Evolutionary conservation across 2,888 invertebrate species (phyloP).

Genomic region (Idaea biselata): DNA sequence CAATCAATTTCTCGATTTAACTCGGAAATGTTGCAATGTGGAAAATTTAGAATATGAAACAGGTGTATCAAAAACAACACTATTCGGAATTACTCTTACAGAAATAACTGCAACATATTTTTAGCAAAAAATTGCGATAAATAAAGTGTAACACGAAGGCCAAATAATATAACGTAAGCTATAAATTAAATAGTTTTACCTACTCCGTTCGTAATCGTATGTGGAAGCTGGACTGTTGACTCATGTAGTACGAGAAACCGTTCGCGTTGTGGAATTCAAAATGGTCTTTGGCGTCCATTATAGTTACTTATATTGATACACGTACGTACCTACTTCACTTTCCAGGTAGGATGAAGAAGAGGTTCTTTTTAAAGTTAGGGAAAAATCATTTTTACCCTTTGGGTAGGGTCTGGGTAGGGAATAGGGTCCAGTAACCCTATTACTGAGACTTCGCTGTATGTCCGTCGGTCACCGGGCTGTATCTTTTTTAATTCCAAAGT

Average conservation of each 20-base stretch:
- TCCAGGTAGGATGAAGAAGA: too few species aligned
- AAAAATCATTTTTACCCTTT: too few species aligned
- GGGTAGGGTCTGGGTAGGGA: too few species aligned
- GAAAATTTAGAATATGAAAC: conserved; percentile 13
- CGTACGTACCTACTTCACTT: too few species aligned
- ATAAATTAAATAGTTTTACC: conserved; percentile 37
- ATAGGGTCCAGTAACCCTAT: too few species aligned
- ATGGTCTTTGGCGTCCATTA: too few species aligned
- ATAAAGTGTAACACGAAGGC: conserved; percentile 40
- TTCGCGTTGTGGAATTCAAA: background rate
- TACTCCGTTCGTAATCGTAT: conserved; percentile 20
- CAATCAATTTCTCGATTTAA: background rate
- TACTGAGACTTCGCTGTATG: too few species aligned
- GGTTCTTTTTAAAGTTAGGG: too few species aligned
- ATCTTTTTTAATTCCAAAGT: too few species aligned
- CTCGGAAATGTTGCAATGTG: background rate
- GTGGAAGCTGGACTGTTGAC: conserved; percentile 6
- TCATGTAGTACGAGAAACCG: background rate
- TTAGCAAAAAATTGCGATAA: conserved; percentile 40
- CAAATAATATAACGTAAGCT: conserved; percentile 40
- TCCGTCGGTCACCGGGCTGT: too few species aligned
- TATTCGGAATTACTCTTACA: conserved; percentile 27
- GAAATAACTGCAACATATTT: conserved; percentile 42
- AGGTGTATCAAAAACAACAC: conserved; percentile 20
- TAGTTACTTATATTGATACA: too few species aligned